Conservation (phyloP, 1,140 invertebrate genomes). For the Lanistes nyassanus region DNA sequence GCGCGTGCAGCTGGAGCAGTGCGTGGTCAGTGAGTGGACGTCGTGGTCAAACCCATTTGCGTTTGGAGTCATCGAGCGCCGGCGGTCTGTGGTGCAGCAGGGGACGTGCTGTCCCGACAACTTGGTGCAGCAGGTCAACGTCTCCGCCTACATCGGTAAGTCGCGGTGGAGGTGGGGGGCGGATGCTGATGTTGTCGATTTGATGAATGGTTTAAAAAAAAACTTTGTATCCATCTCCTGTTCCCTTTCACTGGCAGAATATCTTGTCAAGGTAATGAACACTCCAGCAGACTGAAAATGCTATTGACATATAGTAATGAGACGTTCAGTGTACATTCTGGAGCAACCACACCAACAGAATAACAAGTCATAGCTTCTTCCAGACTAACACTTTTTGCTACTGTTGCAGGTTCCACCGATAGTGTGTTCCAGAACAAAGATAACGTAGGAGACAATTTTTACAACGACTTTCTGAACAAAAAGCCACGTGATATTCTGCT, state of each 20-base stretch:
- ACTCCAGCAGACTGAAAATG: no score
- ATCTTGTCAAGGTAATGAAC: no score
- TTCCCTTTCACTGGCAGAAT: no score
- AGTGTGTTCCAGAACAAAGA: background rate
- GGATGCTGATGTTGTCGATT: background rate
- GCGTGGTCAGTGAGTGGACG: constrained; percentile 22
- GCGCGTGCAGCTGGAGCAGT: constrained; percentile 10
- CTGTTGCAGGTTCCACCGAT: background rate
- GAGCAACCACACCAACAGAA: no score
- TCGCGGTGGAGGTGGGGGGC: background rate
- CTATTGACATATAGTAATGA: no score
- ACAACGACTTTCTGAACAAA: constrained; percentile 13
- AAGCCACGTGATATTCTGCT: constrained; percentile 19
- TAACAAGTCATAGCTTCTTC: no score
- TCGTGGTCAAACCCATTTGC: constrained; percentile 14
- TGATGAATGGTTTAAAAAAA: background rate
- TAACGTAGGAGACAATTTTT: constrained; percentile 10
- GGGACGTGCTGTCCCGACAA: constrained; percentile 24
- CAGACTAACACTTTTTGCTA: no score
- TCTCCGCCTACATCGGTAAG: constrained; percentile 10
- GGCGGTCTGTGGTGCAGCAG: background rate
- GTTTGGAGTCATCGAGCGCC: constrained; percentile 18
- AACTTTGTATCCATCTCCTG: no score
- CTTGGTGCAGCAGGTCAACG: constrained; percentile 19
- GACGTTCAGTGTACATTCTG: no score